Base-by-base conservation (phyloP, 92 coral and sea anemone genomes). In the Bergia puertoricense region DNA sequence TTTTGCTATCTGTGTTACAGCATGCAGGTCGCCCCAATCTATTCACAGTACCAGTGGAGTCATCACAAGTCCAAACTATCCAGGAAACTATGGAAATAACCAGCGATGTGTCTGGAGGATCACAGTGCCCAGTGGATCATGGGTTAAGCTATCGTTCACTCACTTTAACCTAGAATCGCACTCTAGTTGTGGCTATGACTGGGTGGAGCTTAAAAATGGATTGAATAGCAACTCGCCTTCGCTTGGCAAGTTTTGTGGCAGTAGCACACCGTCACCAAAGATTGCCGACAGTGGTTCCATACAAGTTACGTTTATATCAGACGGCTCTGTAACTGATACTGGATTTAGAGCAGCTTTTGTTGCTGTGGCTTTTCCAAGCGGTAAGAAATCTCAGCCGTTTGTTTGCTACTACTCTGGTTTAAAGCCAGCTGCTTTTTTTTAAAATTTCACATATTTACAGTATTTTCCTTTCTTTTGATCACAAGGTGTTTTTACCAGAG, bases 241-340 rank as follows among this genome's bases (percentile, higher is more conserved):
- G 45, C 75, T 89, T 82, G 91, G 91, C 40, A 76, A 30, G 13
- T 89, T 74, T n/a, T 89, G 91, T 76, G 91, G 91, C 18, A 41
- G 79, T 38, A 73, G 69, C 56, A 56, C 11, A 40, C 91, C 91
- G 50, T 44, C 84, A 16, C 66, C 83, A 2, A 72, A 81, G 50
- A 8, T 36, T 6, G 85, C 91, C 15, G 74, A 80, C 50, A 89
- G 91, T 18, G 69, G 85, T 30, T 46, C 74, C 30, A 86, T 81
- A 7, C 85, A 68, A n/a, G 54, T 89, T 51, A 82, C 38, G 46
- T 89, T 89, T 76, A 74, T 0, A 44, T 89, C 91, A 4, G 91
- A 89, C 37, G 85, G 77, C 22, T 82, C 88, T 15, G 85, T 89
- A 4, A 71, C 88, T 38, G 1, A 50, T 0, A 41, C 83, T 48